phyloP scores from a whole-genome alignment of 2,113 vertebrate genomes.

The Ptychochromis oligacanthus region DNA sequence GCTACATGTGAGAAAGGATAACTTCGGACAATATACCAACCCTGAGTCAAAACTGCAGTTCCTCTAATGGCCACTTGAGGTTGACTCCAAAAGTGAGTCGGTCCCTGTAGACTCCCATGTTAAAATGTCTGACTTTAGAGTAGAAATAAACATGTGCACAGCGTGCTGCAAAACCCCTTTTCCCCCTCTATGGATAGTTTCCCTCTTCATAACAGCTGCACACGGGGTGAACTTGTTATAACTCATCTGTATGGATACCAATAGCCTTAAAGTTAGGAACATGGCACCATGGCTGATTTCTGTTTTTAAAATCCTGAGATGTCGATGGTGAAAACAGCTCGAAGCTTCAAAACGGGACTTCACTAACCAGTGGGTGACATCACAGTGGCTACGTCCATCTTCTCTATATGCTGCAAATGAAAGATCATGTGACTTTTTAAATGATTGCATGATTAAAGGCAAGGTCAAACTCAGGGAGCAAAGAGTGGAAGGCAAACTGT shows the following conservation, averaged over 20 bases:
- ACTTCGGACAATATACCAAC: neutral
- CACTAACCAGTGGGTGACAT: neutral
- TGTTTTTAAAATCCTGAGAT: neutral
- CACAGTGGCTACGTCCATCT: neutral
- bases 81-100: too few species aligned
- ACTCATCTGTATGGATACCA: neutral
- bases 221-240: neutral
- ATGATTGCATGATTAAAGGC: neutral
- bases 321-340: neutral
- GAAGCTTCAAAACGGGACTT: neutral
- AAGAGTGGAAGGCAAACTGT: too few species aligned
- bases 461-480: neutral
- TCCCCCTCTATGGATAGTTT: too few species aligned
- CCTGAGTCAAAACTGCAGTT: too few species aligned
- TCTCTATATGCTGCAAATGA: accelerated
- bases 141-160: too few species aligned
- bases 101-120: too few species aligned
- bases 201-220: too few species aligned
- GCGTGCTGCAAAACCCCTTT: too few species aligned
- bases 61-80: too few species aligned
- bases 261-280: neutral
- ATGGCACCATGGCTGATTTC: neutral
- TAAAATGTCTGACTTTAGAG: too few species aligned
- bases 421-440: neutral
- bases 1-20: neutral